phyloP scores from a whole-genome alignment of 2,888 invertebrate species.

The Anodontia alba region DNA sequence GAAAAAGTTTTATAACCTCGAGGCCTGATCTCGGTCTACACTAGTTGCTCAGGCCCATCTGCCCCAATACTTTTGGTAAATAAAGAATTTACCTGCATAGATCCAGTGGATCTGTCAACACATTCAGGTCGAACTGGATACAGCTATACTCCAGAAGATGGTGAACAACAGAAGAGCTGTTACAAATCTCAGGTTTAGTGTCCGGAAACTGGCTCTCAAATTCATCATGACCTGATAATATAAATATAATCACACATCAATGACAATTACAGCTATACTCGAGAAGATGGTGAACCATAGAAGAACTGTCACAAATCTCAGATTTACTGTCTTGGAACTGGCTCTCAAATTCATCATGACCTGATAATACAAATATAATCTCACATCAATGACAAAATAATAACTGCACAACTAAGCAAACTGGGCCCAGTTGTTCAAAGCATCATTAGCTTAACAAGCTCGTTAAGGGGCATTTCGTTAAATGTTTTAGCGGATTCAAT shows the following conservation, averaged over 20 bases:
- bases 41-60: no score
- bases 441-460: no score
- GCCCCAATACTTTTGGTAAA: no score
- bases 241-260: no score
- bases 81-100: neutral
- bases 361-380: neutral
- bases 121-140: neutral
- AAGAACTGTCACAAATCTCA: neutral
- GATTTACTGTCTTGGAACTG: neutral
- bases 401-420: no score
- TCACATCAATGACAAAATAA: no score
- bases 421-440: no score
- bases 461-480: no score
- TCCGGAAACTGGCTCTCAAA: neutral
- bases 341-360: neutral
- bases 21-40: no score
- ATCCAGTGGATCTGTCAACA: slow-evolving; percentile 2
- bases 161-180: neutral
- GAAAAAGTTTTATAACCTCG: no score
- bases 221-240: neutral
- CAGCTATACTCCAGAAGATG: neutral
- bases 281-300: neutral
- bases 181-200: slow-evolving; percentile 2
- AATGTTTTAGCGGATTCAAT: no score
- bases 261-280: neutral